Conservation (phyloP, 2,113 vertebrate species). For the Podiceps cristatus region DNA sequence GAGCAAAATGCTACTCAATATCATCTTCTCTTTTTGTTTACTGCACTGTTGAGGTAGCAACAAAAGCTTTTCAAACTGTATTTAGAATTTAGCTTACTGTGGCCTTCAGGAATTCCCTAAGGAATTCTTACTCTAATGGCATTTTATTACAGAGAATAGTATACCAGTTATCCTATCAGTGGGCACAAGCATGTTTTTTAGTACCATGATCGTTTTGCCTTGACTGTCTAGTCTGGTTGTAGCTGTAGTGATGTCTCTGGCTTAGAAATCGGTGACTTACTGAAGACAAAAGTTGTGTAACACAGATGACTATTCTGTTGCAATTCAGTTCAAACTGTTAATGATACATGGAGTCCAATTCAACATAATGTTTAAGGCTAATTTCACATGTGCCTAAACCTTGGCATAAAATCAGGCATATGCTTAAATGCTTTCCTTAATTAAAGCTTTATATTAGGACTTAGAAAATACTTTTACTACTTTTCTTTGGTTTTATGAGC, state of each 20-base stretch:
- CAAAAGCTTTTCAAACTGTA: neutral
- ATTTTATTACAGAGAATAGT: neutral
- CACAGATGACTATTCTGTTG: neutral
- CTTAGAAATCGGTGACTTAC: neutral
- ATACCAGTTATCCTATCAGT: neutral
- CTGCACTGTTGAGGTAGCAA: neutral
- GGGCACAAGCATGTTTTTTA: neutral
- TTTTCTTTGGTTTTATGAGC: neutral
- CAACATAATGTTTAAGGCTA: conserved; percentile 31
- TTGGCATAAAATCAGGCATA: conserved; percentile 36
- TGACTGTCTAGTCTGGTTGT: neutral
- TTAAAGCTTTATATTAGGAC: conserved; percentile 32
- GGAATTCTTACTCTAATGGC: neutral
- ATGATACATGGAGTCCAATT: conserved; percentile 31
- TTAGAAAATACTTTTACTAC: conserved; percentile 21
- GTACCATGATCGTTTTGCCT: neutral
- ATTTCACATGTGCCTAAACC: conserved; percentile 54
- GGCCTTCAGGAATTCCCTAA: neutral
- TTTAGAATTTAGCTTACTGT: neutral
- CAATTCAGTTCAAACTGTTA: conserved; percentile 28
- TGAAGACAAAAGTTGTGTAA: neutral
- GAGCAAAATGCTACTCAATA: neutral
- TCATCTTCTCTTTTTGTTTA: neutral
- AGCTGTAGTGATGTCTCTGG: neutral
- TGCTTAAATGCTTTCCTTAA: conserved; percentile 55